Percentiles rank a stretch among this genome's conserved stretches.
Evolutionary conservation across 1,140 invertebrate species (phyloP).

Genomic region (Microplitis demolitor): DNA sequence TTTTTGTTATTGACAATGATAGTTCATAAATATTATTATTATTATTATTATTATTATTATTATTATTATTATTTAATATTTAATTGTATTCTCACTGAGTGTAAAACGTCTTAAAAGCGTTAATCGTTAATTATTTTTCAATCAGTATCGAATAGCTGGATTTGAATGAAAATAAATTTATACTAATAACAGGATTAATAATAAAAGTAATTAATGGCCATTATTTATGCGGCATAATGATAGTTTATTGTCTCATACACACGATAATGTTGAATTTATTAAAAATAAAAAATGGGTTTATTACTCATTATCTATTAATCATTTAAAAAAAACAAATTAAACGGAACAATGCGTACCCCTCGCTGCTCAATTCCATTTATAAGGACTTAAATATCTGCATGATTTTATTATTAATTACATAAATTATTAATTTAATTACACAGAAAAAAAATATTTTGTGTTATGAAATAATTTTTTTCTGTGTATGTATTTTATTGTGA

Average conservation of each 20-base stretch:
- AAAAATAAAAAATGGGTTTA: neutral
- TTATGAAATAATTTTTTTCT: too few species aligned
- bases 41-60: neutral
- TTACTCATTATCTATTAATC: neutral
- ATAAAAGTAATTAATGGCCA: neutral
- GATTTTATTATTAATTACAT: neutral
- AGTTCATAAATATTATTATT: constrained; percentile 37
- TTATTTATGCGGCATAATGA: neutral
- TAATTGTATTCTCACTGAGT: constrained; percentile 46
- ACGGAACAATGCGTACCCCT: neutral
- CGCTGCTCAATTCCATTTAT: neutral
- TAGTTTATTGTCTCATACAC: neutral
- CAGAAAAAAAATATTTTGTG: too few species aligned
- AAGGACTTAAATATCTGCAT: neutral
- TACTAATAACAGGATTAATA: neutral
- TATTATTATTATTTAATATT: constrained; percentile 52
- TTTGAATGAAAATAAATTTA: neutral
- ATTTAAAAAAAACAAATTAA: neutral
- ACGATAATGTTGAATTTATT: neutral
- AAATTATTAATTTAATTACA: too few species aligned
- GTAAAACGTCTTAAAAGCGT: constrained; percentile 24
- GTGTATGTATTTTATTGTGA: too few species aligned
- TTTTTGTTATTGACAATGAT: constrained; percentile 46
- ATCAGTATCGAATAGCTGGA: constrained; percentile 6
- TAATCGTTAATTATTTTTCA: constrained; percentile 15